Conservation (phyloP, 2,888 invertebrate genomes). For the Lepidocyrtoides sp. region DNA sequence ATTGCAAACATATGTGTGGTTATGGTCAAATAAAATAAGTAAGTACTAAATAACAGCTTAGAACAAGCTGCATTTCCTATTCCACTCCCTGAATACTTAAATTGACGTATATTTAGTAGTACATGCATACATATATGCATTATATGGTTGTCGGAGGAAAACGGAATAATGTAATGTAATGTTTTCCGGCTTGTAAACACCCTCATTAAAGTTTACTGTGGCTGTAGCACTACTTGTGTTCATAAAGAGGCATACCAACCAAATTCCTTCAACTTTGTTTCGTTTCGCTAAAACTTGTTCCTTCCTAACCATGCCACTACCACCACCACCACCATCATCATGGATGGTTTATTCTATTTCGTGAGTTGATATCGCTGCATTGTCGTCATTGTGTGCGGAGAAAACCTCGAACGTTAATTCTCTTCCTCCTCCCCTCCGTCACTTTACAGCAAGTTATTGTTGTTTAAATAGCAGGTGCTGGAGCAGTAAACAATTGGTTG, state of each 20-base stretch:
- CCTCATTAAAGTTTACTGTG: background rate
- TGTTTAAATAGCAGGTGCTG: background rate
- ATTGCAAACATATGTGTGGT: background rate
- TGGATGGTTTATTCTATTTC: too few relatives aligned
- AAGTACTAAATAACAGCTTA: background rate
- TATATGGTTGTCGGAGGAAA: too few relatives aligned
- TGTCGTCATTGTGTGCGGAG: too few relatives aligned
- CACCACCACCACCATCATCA: too few relatives aligned
- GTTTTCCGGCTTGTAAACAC: constrained; percentile 22
- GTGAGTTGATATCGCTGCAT: too few relatives aligned
- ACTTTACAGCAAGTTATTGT: background rate
- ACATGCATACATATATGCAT: too few relatives aligned
- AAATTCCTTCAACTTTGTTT: too few relatives aligned
- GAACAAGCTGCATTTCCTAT: too few relatives aligned
- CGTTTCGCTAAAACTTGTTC: too few relatives aligned
- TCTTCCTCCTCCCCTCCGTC: background rate
- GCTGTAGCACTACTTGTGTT: background rate
- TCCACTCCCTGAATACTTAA: too few relatives aligned
- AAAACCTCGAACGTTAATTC: background rate
- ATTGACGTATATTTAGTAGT: too few relatives aligned
- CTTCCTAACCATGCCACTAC: too few relatives aligned
- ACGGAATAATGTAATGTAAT: background rate
- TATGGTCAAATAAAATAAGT: background rate
- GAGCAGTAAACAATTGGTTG: constrained; percentile 5
- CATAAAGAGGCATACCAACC: background rate